A percentile compares a stretch with the other conserved stretches of the same genome.
These are phyloP conservation scores for Callospermophilus lateralis DNA, from an alignment of 2,113 vertebrate species.

Conservation along the genomic window DNA sequence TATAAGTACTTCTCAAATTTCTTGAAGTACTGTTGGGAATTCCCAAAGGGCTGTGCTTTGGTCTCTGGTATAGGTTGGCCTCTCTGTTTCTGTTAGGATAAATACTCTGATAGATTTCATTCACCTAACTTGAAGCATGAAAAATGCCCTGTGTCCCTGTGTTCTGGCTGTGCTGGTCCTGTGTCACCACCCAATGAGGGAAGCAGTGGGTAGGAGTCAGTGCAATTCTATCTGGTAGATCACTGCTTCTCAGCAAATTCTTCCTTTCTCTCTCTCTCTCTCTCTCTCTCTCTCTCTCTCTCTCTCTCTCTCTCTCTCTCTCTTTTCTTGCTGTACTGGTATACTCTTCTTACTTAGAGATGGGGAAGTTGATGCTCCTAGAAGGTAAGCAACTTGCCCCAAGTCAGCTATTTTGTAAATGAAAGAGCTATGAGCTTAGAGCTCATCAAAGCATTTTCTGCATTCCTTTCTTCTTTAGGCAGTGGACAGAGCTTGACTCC, in stretches of 20 bases:
- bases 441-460: not conserved
- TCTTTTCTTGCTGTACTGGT: not conserved
- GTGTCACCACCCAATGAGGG: not conserved
- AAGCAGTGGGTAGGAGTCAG: not conserved
- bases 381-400: not conserved
- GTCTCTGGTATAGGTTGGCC: not conserved
- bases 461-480: not conserved
- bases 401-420: not conserved
- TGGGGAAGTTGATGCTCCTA: not conserved
- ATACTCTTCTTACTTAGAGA: not conserved
- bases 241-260: not conserved
- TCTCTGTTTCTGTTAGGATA: not conserved
- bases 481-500: not conserved
- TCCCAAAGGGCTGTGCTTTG: not conserved
- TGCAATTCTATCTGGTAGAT: not conserved
- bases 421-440: not conserved
- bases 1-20: not conserved
- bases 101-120: not conserved
- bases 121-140: not conserved
- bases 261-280: not conserved
- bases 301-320: no score
- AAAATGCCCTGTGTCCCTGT: not conserved
- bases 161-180: not conserved
- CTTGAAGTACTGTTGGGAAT: not conserved
- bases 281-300: no score